These are phyloP conservation scores for Rhynchophorus ferrugineus DNA, from an alignment of 1,140 invertebrate genomes.

Conservation along the genomic window DNA sequence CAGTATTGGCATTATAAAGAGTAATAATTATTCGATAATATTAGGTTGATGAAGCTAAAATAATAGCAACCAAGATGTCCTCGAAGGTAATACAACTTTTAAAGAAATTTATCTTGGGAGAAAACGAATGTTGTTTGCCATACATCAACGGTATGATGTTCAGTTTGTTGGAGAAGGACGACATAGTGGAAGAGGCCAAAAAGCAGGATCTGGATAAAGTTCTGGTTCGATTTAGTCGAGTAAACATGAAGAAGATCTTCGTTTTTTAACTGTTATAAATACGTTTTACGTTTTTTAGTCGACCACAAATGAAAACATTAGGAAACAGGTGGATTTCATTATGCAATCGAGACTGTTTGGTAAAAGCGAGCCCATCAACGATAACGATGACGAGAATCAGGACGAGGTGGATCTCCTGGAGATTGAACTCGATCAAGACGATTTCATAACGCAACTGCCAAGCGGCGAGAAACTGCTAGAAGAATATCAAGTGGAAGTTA, in stretches of 20 bases:
- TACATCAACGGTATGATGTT: conserved; percentile 22
- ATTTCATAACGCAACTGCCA: conserved; percentile 13
- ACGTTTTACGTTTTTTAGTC: conserved; percentile 1
- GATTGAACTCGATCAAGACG: conserved; percentile 15
- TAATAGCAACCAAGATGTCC: conserved; percentile 7
- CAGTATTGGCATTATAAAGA: too few relatives aligned
- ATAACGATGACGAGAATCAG: conserved; percentile 1
- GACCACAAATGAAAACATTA: conserved; percentile 12
- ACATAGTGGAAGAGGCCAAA: conserved; percentile 12
- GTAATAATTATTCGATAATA: too few relatives aligned
- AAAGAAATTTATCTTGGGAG: conserved; percentile 11
- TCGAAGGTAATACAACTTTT: conserved; percentile 9
- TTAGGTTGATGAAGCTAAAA: conserved; percentile 19
- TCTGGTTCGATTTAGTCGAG: conserved; percentile 10
- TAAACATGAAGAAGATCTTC: background rate
- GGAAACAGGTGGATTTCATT: conserved; percentile 18
- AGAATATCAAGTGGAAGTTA: conserved; percentile 2
- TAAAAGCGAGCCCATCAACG: conserved; percentile 1
- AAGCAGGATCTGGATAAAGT: conserved; percentile 13
- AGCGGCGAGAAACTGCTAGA: conserved; percentile 9
- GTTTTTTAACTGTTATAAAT: background rate
- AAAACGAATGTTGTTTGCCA: conserved; percentile 10
- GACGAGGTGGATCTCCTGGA: conserved; percentile 18
- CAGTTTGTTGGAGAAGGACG: conserved; percentile 18
- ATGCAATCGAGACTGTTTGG: conserved; percentile 13